A percentile compares a stretch with the other conserved stretches of the same genome.
Conservation (phyloP, 2,888 invertebrate species). For the Epistrophe eligans region DNA sequence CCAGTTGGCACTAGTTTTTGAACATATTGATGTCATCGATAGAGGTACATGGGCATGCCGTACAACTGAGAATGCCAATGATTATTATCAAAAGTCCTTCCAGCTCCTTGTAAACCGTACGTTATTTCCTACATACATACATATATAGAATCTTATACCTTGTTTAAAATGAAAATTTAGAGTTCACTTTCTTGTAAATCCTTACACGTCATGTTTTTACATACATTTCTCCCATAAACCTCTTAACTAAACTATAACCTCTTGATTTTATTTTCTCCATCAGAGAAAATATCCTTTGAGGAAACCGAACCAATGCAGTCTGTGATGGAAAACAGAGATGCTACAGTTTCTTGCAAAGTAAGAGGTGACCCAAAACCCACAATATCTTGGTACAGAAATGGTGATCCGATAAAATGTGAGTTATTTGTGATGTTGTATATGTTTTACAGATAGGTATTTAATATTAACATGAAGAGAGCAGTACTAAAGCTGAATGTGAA, state of each 20-base stretch:
- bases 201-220: not conserved
- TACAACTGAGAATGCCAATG: slow-evolving; percentile 79
- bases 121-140: slow-evolving; percentile 77
- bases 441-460: slow-evolving; percentile 3
- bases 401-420: slow-evolving; percentile 83
- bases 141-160: not conserved
- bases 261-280: slow-evolving; percentile 18
- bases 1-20: slow-evolving; percentile 84
- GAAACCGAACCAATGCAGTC: slow-evolving; percentile 85
- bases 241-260: not conserved
- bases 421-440: not conserved
- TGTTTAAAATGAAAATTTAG: not conserved
- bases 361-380: slow-evolving; percentile 84
- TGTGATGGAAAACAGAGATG: slow-evolving; percentile 85
- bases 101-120: slow-evolving; percentile 84
- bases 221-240: slow-evolving; percentile 5
- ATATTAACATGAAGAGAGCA: slow-evolving; percentile 24
- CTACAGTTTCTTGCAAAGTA: slow-evolving; percentile 83
- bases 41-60: slow-evolving; percentile 85
- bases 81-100: slow-evolving; percentile 81
- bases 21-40: slow-evolving; percentile 84
- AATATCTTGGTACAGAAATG: slow-evolving; percentile 84
- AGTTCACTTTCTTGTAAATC: not conserved
- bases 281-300: slow-evolving; percentile 86
- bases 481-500: not conserved